Evolutionary conservation across 2,113 vertebrate species (phyloP).

Genomic region (Emydura subglobosa): DNA sequence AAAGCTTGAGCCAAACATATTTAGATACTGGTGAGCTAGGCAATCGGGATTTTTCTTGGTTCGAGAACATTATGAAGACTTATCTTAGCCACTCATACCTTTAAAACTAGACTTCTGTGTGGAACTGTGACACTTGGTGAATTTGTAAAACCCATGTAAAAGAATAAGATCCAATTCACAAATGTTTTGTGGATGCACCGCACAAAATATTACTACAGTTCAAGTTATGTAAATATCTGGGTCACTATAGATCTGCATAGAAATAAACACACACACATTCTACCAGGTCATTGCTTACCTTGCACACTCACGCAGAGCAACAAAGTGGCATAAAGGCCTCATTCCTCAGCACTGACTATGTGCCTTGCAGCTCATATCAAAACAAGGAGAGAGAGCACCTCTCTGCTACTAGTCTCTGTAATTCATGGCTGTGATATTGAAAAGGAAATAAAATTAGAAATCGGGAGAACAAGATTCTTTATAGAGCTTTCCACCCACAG

Average conservation of each 20-base stretch:
- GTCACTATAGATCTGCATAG: background rate
- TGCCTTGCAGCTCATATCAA: background rate
- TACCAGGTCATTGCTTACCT: background rate
- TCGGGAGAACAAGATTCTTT: background rate
- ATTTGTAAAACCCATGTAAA: background rate
- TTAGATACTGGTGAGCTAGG: background rate
- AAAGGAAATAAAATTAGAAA: background rate
- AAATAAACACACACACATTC: background rate
- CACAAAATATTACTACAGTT: background rate
- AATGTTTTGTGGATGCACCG: background rate
- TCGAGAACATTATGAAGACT: background rate
- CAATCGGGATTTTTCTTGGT: background rate
- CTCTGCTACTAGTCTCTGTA: background rate
- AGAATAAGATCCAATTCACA: background rate
- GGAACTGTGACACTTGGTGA: background rate
- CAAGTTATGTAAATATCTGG: rapidly evolving
- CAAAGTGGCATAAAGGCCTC: rapidly evolving
- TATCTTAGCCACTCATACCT: background rate
- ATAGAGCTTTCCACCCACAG: background rate
- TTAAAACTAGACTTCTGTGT: background rate
- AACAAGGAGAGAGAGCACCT: too few species aligned
- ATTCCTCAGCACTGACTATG: background rate
- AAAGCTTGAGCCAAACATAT: background rate
- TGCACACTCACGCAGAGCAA: background rate
- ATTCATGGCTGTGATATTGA: background rate